These are phyloP conservation scores for Cinclus mexicanus DNA, from an alignment of 2,113 vertebrate species.

Conservation along the genomic window DNA sequence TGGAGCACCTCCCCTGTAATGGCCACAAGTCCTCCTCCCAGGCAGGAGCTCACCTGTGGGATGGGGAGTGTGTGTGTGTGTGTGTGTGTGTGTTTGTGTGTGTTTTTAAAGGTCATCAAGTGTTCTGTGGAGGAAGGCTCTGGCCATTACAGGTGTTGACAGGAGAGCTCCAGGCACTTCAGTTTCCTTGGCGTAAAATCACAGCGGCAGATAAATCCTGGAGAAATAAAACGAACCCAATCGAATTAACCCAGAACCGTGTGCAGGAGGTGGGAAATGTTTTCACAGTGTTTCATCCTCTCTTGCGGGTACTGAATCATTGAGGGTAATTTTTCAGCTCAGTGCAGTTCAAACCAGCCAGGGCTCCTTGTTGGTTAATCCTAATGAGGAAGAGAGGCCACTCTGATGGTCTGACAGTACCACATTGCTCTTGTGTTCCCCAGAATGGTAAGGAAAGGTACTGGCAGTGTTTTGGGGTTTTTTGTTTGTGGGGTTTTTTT, in stretches of 20 bases:
- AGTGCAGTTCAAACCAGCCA: background rate
- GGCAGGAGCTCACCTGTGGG: background rate
- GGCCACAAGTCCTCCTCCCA: background rate
- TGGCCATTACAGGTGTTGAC: accelerated
- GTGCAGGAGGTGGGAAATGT: background rate
- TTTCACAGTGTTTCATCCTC: background rate
- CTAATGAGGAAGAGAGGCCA: background rate
- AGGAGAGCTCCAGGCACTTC: background rate
- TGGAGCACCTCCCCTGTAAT: background rate
- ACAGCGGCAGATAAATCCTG: background rate
- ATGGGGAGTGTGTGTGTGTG: background rate
- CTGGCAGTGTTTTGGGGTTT: background rate
- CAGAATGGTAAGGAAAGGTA: background rate
- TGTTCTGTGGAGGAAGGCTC: background rate
- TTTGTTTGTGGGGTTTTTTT: too few relatives aligned
- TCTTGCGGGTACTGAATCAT: background rate
- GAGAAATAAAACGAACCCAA: background rate
- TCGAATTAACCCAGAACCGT: background rate
- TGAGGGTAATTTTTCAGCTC: background rate
- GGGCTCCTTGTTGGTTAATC: background rate
- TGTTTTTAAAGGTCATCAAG: background rate
- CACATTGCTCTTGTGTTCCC: background rate
- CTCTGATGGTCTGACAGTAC: background rate
- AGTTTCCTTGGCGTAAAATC: background rate
- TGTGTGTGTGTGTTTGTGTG: background rate